Conservation (phyloP, 2,888 invertebrate genomes). For the Sialis lutaria region DNA sequence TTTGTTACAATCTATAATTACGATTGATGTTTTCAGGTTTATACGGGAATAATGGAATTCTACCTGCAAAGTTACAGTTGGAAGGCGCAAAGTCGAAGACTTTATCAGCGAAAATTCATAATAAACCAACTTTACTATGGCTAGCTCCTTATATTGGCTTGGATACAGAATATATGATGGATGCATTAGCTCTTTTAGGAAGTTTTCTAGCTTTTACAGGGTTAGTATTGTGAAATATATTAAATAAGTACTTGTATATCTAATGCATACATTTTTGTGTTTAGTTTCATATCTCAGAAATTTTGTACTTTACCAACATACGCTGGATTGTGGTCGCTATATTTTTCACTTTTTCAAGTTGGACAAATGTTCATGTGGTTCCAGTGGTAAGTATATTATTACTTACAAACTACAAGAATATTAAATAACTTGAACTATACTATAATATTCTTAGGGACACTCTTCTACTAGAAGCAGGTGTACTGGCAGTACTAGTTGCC, state of each 20-base stretch:
- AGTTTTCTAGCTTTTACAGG: constrained; percentile 46
- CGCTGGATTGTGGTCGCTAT: constrained; percentile 45
- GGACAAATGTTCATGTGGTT: constrained; percentile 58
- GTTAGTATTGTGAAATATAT: constrained; percentile 21
- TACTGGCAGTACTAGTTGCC: constrained; percentile 49
- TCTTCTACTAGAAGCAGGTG: constrained; percentile 54
- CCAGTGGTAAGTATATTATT: constrained; percentile 41
- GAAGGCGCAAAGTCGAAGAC: constrained; percentile 27
- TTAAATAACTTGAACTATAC: neutral
- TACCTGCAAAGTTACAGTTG: constrained; percentile 36
- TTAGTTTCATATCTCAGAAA: constrained; percentile 39
- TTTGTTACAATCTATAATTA: too few species aligned
- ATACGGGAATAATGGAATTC: constrained; percentile 56
- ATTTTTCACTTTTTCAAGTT: constrained; percentile 57
- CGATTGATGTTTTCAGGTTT: constrained; percentile 32
- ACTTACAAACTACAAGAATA: neutral
- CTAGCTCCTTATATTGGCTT: constrained; percentile 45
- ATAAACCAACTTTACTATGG: constrained; percentile 48
- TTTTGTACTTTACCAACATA: constrained; percentile 42
- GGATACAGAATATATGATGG: constrained; percentile 46
- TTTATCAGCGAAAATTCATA: constrained; percentile 34
- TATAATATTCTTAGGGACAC: constrained; percentile 37
- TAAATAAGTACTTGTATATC: neutral
- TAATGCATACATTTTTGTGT: constrained; percentile 11
- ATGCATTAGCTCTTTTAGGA: constrained; percentile 45